Evolutionary conservation across 2,113 vertebrate genomes (phyloP).

Genomic region (Sialia sialis): DNA sequence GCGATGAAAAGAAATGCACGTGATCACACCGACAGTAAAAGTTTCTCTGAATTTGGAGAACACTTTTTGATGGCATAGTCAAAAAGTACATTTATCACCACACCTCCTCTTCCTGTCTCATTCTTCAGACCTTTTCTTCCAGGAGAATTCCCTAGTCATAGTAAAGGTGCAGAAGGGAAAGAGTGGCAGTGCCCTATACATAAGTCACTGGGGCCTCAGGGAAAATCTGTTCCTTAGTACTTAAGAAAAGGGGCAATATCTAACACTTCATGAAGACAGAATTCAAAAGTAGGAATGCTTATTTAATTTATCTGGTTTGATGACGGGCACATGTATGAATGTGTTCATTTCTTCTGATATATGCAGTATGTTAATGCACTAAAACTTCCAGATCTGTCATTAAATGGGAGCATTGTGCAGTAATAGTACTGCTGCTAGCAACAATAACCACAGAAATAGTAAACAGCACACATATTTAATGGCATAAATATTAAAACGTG

Average conservation of each 20-base stretch:
- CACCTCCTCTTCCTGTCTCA: background rate
- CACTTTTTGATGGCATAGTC: background rate
- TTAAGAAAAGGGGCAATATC: background rate
- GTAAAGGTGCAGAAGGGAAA: background rate
- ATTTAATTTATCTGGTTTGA: background rate
- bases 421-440: background rate
- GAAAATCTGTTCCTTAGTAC: background rate
- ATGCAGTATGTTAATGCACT: background rate
- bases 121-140: background rate
- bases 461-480: background rate
- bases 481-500: background rate
- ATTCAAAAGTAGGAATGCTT: background rate
- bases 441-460: background rate
- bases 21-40: background rate
- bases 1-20: background rate
- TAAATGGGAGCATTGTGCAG: background rate
- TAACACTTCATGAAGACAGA: background rate
- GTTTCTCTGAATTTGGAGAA: background rate
- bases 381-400: background rate
- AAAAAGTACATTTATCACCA: background rate
- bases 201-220: background rate
- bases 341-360: background rate
- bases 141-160: background rate
- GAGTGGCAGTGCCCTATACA: background rate
- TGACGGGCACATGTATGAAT: background rate